phyloP scores from a whole-genome alignment of 2,797 vertebrate genomes.

The Pogoniulus pusillus region DNA sequence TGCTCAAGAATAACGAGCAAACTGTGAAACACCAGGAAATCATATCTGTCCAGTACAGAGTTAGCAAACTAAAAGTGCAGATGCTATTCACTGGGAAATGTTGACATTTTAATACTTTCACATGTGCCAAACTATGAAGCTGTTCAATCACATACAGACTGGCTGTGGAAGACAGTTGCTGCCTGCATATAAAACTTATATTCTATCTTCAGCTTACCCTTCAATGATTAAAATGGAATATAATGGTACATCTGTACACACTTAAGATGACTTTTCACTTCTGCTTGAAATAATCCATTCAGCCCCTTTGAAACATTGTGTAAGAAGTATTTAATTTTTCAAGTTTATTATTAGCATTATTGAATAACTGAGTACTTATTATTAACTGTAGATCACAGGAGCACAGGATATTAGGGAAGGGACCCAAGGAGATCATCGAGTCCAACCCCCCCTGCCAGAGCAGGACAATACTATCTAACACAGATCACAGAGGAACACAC shows the following conservation, averaged over 20 bases:
- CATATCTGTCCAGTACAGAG: background rate
- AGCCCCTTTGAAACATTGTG: background rate
- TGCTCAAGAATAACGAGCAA: background rate
- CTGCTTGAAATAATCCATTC: background rate
- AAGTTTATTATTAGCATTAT: background rate
- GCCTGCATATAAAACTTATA: background rate
- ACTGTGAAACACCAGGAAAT: background rate
- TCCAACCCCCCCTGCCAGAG: no score
- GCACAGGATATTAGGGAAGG: no score
- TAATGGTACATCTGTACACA: background rate
- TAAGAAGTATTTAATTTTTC: background rate
- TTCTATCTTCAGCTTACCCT: background rate
- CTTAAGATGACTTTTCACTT: background rate
- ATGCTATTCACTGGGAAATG: background rate
- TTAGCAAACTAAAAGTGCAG: background rate
- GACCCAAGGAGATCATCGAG: no score
- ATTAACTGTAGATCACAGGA: background rate
- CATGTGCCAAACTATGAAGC: background rate
- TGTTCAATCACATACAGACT: background rate
- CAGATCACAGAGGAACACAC: no score
- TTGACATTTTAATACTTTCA: constrained; percentile 2
- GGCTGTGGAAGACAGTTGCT: background rate
- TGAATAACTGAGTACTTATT: background rate
- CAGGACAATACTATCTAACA: no score
- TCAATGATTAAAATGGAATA: constrained; percentile 5